phyloP scores from a whole-genome alignment of 64 coral and sea anemone genomes.

The Catalaphyllia jardinei region DNA sequence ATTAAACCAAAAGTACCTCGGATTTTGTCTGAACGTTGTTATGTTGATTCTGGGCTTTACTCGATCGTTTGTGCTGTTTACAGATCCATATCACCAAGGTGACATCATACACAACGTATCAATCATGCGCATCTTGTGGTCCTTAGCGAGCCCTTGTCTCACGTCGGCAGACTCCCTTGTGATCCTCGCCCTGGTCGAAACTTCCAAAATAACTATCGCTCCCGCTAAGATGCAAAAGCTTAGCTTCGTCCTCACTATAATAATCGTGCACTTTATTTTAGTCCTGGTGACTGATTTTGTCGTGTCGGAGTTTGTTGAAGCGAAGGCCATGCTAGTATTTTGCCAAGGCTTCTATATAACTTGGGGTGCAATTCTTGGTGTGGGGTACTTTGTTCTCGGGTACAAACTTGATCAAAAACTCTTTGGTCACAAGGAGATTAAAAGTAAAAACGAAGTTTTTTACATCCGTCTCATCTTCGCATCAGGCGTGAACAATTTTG shows the following conservation, averaged over 20 bases:
- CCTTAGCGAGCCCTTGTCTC: slow-evolving; percentile 35
- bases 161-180: slow-evolving; percentile 37
- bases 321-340: not conserved
- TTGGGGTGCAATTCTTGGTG: slow-evolving; percentile 27
- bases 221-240: slow-evolving; percentile 12
- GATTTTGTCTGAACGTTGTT: slow-evolving; percentile 23
- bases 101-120: not conserved
- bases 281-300: slow-evolving; percentile 12
- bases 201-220: slow-evolving; percentile 14
- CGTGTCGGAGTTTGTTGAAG: slow-evolving; percentile 21
- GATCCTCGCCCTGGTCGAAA: slow-evolving; percentile 33
- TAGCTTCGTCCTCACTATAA: slow-evolving; percentile 13
- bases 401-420: slow-evolving; percentile 23
- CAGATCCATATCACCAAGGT: slow-evolving; percentile 67
- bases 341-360: slow-evolving; percentile 21
- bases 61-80: slow-evolving; percentile 59
- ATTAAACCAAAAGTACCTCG: not conserved
- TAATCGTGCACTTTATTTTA: slow-evolving; percentile 33
- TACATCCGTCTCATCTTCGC: slow-evolving; percentile 14
- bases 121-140: slow-evolving; percentile 38
- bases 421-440: slow-evolving; percentile 9
- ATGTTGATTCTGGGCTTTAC: slow-evolving; percentile 45
- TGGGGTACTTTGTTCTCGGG: not conserved
- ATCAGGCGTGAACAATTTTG: slow-evolving; percentile 7
- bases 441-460: not conserved